These are phyloP conservation scores for Aethes cnicana DNA, from an alignment of 2,888 invertebrate species.

Conservation along the genomic window DNA sequence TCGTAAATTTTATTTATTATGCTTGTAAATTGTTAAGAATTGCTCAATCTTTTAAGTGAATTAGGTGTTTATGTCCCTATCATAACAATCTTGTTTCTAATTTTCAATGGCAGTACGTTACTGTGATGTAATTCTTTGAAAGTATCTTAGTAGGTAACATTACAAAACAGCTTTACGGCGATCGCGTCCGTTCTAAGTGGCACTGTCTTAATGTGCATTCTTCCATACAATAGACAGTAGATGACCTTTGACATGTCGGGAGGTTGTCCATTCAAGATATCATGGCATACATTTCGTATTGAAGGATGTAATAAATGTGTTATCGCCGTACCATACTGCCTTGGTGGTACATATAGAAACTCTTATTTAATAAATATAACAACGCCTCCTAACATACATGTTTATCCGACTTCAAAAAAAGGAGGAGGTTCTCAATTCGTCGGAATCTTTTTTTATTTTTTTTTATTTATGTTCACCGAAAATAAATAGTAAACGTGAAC, in stretches of 20 bases:
- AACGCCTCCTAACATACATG: too few relatives aligned
- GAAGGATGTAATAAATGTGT: too few relatives aligned
- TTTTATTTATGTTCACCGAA: too few relatives aligned
- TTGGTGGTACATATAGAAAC: too few relatives aligned
- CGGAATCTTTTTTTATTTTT: too few relatives aligned
- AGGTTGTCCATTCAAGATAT: neutral
- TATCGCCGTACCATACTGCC: too few relatives aligned
- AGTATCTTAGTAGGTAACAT: constrained; percentile 33
- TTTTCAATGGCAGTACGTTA: constrained; percentile 13
- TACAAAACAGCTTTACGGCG: constrained; percentile 35
- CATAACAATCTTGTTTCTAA: neutral
- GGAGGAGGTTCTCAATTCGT: too few relatives aligned
- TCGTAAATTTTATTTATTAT: constrained; percentile 37
- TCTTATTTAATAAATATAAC: too few relatives aligned
- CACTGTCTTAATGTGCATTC: constrained; percentile 31
- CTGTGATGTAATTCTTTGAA: constrained; percentile 32
- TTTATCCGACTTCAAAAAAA: too few relatives aligned
- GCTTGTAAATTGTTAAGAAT: constrained; percentile 52
- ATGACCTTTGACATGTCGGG: constrained; percentile 12
- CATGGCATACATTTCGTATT: too few relatives aligned
- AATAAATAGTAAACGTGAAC: too few relatives aligned
- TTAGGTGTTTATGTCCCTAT: constrained; percentile 39
- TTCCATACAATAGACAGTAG: constrained; percentile 10
- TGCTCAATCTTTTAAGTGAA: constrained; percentile 67
- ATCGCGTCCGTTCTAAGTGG: constrained; percentile 46